Evolutionary conservation across 2,888 invertebrate genomes (phyloP).

Genomic region (Alentia gelatinosa): DNA sequence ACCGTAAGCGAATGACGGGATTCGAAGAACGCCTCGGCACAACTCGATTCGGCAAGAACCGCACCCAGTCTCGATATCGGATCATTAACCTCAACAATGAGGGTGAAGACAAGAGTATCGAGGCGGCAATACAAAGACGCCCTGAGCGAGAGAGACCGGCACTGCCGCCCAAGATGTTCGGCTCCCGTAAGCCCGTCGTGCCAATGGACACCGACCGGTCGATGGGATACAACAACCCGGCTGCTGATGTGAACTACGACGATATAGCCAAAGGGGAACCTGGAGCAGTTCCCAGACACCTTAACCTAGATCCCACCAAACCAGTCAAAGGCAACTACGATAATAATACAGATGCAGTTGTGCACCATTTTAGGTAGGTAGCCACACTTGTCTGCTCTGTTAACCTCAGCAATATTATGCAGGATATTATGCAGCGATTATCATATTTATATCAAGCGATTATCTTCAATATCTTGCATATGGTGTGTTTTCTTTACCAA

Average conservation of each 20-base stretch:
- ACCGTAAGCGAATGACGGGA: not conserved
- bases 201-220: not conserved
- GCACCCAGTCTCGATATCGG: not conserved
- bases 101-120: not conserved
- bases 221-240: not conserved
- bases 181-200: not conserved
- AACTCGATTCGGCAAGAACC: not conserved
- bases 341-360: not conserved
- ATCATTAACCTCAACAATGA: not conserved
- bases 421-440: too few relatives aligned
- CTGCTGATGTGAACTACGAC: not conserved
- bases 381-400: too few relatives aligned
- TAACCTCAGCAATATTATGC: too few relatives aligned
- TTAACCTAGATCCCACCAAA: too few relatives aligned
- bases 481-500: too few relatives aligned
- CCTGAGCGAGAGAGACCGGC: not conserved
- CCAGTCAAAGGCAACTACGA: not conserved
- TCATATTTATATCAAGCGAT: too few relatives aligned
- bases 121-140: not conserved
- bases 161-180: not conserved
- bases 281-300: too few relatives aligned
- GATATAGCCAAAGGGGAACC: not conserved
- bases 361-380: not conserved
- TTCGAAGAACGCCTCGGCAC: slow-evolving; percentile 1
- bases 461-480: too few relatives aligned